Evolutionary conservation across 2,113 vertebrate species (phyloP).

Genomic region (Piprites chloris): DNA sequence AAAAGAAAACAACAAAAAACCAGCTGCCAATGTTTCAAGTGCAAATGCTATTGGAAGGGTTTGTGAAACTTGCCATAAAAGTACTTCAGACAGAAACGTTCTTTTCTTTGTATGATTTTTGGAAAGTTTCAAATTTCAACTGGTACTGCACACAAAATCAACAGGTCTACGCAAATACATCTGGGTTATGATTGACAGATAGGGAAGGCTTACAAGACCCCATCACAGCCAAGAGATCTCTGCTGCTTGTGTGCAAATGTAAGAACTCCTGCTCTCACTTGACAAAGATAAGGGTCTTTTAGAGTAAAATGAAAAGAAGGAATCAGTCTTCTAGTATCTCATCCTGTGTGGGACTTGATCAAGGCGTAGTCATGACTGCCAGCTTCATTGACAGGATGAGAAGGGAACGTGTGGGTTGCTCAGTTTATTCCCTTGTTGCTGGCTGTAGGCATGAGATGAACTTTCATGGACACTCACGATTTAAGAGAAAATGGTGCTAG

Average conservation of each 20-base stretch:
- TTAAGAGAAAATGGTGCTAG: not conserved
- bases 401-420: not conserved
- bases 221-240: not conserved
- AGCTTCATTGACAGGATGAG: not conserved
- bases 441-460: not conserved
- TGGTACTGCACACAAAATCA: not conserved
- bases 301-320: slow-evolving; percentile 3
- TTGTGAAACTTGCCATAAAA: slow-evolving; percentile 48
- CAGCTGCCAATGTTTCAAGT: not conserved
- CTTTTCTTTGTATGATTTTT: slow-evolving; percentile 28
- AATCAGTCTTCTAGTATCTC: slow-evolving; percentile 4
- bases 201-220: not conserved
- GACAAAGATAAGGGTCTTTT: not conserved
- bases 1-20: not conserved
- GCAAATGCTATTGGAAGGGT: not conserved
- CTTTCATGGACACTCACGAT: not conserved
- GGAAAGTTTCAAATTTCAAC: slow-evolving; percentile 9
- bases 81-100: slow-evolving; percentile 21
- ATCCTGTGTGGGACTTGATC: slow-evolving; percentile 33
- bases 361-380: not conserved
- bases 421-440: not conserved
- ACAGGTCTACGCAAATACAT: not conserved
- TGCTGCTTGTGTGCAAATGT: not conserved
- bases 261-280: not conserved
- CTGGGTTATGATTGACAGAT: not conserved